Evolutionary conservation across 2,888 invertebrate genomes (phyloP).

Genomic region (Allygus modestus): DNA sequence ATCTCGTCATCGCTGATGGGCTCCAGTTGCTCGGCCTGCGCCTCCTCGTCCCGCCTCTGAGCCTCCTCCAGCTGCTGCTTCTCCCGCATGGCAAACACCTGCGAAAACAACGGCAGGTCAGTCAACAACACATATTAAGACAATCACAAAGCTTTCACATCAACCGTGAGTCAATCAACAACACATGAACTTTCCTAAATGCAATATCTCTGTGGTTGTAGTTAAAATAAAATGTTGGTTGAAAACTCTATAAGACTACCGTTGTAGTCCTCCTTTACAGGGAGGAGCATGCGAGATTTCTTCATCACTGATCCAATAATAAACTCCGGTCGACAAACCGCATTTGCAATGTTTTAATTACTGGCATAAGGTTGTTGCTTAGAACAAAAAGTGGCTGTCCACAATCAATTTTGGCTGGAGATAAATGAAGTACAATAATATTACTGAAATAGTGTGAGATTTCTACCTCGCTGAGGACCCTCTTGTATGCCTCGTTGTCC

Average conservation of each 20-base stretch:
- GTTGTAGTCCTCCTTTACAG: background rate
- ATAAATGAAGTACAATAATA: too few species aligned
- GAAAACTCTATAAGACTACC: background rate
- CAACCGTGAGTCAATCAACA: too few species aligned
- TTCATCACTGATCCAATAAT: background rate
- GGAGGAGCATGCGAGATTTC: background rate
- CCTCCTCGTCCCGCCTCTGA: slow-evolving; percentile 78
- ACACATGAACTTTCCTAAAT: too few species aligned
- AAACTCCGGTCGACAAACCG: background rate
- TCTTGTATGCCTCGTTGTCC: slow-evolving; percentile 85
- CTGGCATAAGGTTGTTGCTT: background rate
- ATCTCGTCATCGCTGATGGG: slow-evolving; percentile 62
- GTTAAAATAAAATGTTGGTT: background rate
- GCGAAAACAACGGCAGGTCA: too few species aligned
- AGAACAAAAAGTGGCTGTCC: background rate
- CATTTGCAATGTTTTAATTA: background rate
- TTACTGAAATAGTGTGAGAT: too few species aligned
- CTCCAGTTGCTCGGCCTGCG: slow-evolving; percentile 45
- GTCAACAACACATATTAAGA: slow-evolving; percentile 39
- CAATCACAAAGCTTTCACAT: too few species aligned
- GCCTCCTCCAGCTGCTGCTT: slow-evolving; percentile 86
- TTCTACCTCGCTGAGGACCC: slow-evolving; percentile 84
- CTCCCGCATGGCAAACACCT: slow-evolving; percentile 86
- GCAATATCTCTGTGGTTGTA: background rate
- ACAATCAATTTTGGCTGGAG: too few species aligned